Base-by-base conservation (phyloP, 92 coral and sea anemone species). In the Zoanthus gigantus region DNA sequence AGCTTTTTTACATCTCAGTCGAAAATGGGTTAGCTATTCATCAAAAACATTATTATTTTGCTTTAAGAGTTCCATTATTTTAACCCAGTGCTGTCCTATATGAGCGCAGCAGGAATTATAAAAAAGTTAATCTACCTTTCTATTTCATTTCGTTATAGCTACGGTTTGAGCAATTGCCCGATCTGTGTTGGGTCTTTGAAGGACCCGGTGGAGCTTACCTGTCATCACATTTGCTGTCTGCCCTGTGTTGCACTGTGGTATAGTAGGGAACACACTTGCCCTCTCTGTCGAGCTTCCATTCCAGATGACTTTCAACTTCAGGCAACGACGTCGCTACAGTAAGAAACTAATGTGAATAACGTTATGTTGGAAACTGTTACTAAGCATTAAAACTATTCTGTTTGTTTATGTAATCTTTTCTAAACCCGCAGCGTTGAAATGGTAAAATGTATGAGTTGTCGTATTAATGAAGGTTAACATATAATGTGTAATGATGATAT, bases 141-240 rank as follows among this genome's bases (percentile, higher is more conserved):
- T 16, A 11, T 63, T 63, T 16, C 7, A 13, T 6, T 1, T 16
- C 29, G 23, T 67, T 67, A 28, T 82, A 90, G 90, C 57, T 90
- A 50, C 57, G 93, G 93, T 61, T 78, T 87, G 29, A 90, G 53
- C 28, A 77, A 77, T 68, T 90, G 92, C 72, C 68, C 90, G 8
- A 81, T 90, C n/a, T 90, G 92, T 67, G 72, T 86, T 57, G 92
- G 86, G 10, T 78, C 85, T 9, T 52, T 91, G 47, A 85, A 79
- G 67, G 90, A 91, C 50, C 94, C 94, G 32, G 92, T 89, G 34
- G 71, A 68, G 73, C 85, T 92, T 76, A 92, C 92, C 10, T 92
- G 94, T 52, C 78, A 71, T 54, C 94, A 92, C 82, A 78, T 87
- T 46, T 78, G 88, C 11, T 92, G 94, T 74, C 83, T 90, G 53